phyloP scores from a whole-genome alignment of 2,797 vertebrate genomes.

The Eulemur mongoz region DNA sequence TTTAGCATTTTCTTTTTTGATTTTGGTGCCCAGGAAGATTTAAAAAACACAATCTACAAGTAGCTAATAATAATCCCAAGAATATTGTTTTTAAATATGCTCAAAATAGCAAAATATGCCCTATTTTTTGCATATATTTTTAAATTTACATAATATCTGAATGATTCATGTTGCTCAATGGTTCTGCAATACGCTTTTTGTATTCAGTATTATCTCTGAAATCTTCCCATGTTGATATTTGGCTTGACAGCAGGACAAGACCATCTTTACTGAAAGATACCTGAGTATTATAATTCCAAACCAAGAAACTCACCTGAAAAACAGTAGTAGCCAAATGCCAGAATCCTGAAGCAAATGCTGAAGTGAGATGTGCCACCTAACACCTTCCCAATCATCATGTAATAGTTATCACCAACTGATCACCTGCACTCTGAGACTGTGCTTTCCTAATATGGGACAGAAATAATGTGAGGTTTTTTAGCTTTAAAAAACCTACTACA shows the following conservation, averaged over 20 bases:
- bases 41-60: background rate
- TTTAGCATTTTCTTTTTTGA: slow-evolving; percentile 32
- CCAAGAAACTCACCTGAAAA: background rate
- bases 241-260: background rate
- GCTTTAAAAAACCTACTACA: background rate
- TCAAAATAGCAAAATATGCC: slow-evolving; percentile 42
- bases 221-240: background rate
- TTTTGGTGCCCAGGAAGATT: background rate
- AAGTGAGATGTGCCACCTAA: background rate
- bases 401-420: too few species aligned
- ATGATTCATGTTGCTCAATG: background rate
- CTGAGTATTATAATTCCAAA: background rate
- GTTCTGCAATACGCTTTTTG: background rate
- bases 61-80: background rate
- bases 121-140: background rate
- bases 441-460: background rate
- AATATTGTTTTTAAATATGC: background rate
- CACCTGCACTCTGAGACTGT: background rate
- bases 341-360: background rate
- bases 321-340: background rate
- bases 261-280: background rate
- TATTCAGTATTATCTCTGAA: background rate
- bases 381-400: background rate
- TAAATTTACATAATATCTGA: background rate
- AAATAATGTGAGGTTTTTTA: background rate